Conservation (phyloP, 2,888 invertebrate species). For the Meloe dianella region DNA sequence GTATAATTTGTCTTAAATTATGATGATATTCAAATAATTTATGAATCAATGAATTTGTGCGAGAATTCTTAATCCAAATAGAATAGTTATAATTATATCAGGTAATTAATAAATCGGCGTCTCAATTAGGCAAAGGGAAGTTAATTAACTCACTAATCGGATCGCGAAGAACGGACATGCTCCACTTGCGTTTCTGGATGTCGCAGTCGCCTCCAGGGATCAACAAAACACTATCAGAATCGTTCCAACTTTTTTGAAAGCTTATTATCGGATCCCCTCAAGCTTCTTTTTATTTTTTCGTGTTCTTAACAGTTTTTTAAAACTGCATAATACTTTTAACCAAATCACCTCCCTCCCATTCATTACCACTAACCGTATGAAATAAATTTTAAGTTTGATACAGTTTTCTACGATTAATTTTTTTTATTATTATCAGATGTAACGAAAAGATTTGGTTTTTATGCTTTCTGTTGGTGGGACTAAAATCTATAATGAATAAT, state of each 20-base stretch:
- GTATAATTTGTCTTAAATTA: not conserved
- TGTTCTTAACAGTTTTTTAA: slow-evolving; percentile 59
- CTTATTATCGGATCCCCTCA: slow-evolving; percentile 57
- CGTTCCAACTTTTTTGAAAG: slow-evolving; percentile 59
- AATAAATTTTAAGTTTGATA: not conserved
- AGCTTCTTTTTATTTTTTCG: slow-evolving; percentile 53
- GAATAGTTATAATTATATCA: slow-evolving; percentile 52
- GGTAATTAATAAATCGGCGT: slow-evolving; percentile 60
- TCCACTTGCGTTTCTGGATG: slow-evolving; percentile 30
- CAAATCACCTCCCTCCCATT: not conserved
- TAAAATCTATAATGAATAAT: slow-evolving; percentile 17
- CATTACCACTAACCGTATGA: not conserved
- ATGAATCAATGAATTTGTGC: not conserved
- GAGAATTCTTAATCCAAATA: slow-evolving; percentile 15
- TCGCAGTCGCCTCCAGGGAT: slow-evolving; percentile 48
- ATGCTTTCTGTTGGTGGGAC: not conserved
- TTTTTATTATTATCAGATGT: not conserved
- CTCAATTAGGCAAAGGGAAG: slow-evolving; percentile 58
- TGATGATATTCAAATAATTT: not conserved
- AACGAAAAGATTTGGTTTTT: not conserved
- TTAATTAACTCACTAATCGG: slow-evolving; percentile 61
- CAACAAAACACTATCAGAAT: slow-evolving; percentile 57
- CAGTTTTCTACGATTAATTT: not conserved
- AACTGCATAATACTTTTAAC: slow-evolving; percentile 56
- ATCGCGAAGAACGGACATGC: slow-evolving; percentile 44